Evolutionary conservation across 1,140 invertebrate genomes (phyloP), one percentile per base, ranked within the genome.

Genomic region (Drosophila biarmipes): DNA sequence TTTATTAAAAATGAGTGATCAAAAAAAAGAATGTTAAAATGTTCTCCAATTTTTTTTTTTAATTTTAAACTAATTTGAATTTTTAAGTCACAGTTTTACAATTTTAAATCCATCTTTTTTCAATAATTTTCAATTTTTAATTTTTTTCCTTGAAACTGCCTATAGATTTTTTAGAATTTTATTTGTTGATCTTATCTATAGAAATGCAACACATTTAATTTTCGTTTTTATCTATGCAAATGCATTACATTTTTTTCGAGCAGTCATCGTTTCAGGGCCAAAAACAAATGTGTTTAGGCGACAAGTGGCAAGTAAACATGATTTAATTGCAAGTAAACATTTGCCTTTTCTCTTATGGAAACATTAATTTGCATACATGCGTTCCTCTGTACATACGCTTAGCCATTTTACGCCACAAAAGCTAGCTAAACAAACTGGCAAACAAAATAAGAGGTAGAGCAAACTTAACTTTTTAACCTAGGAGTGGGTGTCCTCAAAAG

Each of bases 281-380:
- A 67, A 51, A 62, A 34, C 35, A 66, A 61, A 48, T 64, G 58
- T 51, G 27, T 27, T 11, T 55, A 24, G 49, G 55, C 35, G 56
- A 51, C 49, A 74, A 74, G 72, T 56, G 59, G 43, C 40, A 56
- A 62, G 31, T 73, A 74, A 74, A 74, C 52, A 74, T 6, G 52
- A 73, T 37, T 73, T 74, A 74, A 74, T 74, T 73, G 68, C 58
- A 52, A 52, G 57, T 55, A 74, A 74, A 74, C 52, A 74, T 74
- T 74, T 73, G 67, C 7, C 12, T 35, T 72, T 72, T 31, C 48
- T 59, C 66, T 59, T 61, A 62, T 37, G 29, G 27, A 42, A 61
- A 54, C 59, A 69, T 58, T 72, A 57, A 59, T 71, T 71, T 72
- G 64, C 66, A 71, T 43, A 58, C 19, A 43, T 45, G 48, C 15